Base-by-base conservation (phyloP, 1,140 invertebrate genomes). In the Ephestia elutella region DNA sequence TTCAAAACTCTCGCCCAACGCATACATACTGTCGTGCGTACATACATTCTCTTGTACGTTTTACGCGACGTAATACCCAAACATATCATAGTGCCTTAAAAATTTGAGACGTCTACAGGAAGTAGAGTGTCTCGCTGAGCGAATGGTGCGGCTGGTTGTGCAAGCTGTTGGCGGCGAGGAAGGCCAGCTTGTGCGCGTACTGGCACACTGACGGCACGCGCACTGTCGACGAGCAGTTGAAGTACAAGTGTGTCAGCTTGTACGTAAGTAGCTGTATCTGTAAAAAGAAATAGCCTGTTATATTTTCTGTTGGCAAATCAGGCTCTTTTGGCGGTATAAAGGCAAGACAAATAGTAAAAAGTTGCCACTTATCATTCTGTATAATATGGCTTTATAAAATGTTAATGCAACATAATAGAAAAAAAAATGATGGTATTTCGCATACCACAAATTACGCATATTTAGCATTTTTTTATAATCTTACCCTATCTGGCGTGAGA, bases 241-340 rank as follows among this genome's bases (percentile, higher is more conserved):
- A 99, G 83, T 99, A 99, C 72, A 98, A 86, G 82, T 98, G 96
- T 15, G 95, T 96, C 73, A 98, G 86, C 84, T 98, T 98, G 83
- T 96, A 99, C 0, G 95, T 92, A 13, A 98, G 78, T 57, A 92
- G 90, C 87, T 99, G 97, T 50, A 98, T 89, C 68, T 96, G 75
- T 32, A 44, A 17, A 15, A 9, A 30, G 56, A 57, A 54, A 35
- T 38, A 49, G 44, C 13, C 2, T 15, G 13, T n/a, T 15, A 15
- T 10, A 15, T 44, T 10, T 3, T 44, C 15, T 15, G 38, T 17
- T 2, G 21, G 7, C 21, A 25, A 25, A 25, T 25, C n/a, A n/a
- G n/a, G n/a, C n/a, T n/a, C n/a, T n/a, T n/a, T n/a, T n/a, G n/a
- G n/a, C n/a, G n/a, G n/a, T n/a, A n/a, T n/a, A n/a, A n/a, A n/a